Percentiles rank a stretch among this genome's conserved stretches.
phyloP scores from a whole-genome alignment of 2,797 vertebrate species.

The Halcyon smyrnensis region DNA sequence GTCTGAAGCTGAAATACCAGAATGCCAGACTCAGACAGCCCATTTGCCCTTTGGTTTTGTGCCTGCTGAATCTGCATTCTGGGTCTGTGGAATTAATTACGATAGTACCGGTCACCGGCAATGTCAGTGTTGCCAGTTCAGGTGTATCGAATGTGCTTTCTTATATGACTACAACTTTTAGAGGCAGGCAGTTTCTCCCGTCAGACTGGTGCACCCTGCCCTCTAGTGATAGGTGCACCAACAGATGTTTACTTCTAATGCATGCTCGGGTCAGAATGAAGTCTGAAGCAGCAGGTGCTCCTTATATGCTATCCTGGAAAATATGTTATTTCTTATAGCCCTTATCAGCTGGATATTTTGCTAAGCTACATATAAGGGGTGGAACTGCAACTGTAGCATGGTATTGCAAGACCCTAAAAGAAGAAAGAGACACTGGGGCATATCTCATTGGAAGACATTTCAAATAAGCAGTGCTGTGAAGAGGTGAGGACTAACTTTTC shows the following conservation, averaged over 20 bases:
- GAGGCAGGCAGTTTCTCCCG: neutral
- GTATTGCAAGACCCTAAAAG: neutral
- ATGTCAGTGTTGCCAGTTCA: constrained; percentile 43
- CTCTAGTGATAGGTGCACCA: constrained; percentile 39
- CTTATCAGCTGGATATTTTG: neutral
- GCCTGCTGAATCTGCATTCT: constrained; percentile 60
- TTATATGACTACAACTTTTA: neutral
- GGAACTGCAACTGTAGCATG: neutral
- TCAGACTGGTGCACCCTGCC: constrained; percentile 4
- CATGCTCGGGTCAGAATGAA: neutral
- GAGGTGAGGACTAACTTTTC: neutral
- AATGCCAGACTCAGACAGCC: constrained; percentile 41
- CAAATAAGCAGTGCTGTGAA: neutral
- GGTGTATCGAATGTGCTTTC: neutral
- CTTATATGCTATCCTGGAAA: neutral
- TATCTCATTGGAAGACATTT: neutral
- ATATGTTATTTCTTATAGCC: neutral
- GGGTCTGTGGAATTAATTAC: constrained; percentile 47
- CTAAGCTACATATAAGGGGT: neutral
- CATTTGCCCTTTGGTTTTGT: constrained; percentile 63
- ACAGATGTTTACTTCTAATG: neutral
- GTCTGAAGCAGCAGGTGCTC: neutral
- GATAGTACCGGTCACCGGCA: constrained; percentile 25
- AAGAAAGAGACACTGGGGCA: neutral
- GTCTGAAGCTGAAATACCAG: constrained; percentile 61